Conservation (phyloP, 2,888 invertebrate species). For the Hyposoter didymator region DNA sequence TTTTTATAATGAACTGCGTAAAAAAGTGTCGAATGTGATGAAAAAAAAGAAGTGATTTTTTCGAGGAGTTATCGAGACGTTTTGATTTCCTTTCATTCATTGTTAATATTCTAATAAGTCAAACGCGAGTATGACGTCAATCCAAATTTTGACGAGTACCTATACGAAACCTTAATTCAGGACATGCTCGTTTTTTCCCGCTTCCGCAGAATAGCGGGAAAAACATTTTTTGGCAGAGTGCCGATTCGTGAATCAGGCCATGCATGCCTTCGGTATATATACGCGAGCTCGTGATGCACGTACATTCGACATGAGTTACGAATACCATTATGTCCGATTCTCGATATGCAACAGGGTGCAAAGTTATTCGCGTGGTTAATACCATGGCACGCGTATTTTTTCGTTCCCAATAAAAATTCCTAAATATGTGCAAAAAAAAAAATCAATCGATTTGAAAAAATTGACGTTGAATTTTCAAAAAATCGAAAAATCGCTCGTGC, state of each 20-base stretch:
- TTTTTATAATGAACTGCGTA: too few relatives aligned
- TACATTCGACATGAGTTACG: not conserved
- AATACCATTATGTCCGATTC: constrained; percentile 8
- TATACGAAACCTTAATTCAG: not conserved
- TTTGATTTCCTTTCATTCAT: too few relatives aligned
- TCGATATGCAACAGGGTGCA: constrained; percentile 28
- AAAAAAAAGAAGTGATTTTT: too few relatives aligned
- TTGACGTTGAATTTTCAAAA: not conserved
- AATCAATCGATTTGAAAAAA: not conserved
- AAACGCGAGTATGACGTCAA: not conserved
- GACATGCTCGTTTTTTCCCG: not conserved
- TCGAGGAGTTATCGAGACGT: too few relatives aligned
- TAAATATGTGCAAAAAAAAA: not conserved
- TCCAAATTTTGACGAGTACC: not conserved
- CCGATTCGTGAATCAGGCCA: constrained; percentile 35
- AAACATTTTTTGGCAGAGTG: constrained; percentile 24
- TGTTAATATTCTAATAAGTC: not conserved
- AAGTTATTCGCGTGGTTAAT: constrained; percentile 5
- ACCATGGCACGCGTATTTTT: not conserved
- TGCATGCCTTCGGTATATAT: not conserved
- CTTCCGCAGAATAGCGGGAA: constrained; percentile 19
- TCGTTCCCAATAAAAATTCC: not conserved
- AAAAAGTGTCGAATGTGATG: too few relatives aligned
- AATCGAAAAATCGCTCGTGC: not conserved
- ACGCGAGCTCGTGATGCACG: not conserved